Percentiles rank a stretch among this genome's conserved stretches.
These are phyloP conservation scores for Lathronympha strigana DNA, from an alignment of 2,888 invertebrate genomes.

Conservation along the genomic window DNA sequence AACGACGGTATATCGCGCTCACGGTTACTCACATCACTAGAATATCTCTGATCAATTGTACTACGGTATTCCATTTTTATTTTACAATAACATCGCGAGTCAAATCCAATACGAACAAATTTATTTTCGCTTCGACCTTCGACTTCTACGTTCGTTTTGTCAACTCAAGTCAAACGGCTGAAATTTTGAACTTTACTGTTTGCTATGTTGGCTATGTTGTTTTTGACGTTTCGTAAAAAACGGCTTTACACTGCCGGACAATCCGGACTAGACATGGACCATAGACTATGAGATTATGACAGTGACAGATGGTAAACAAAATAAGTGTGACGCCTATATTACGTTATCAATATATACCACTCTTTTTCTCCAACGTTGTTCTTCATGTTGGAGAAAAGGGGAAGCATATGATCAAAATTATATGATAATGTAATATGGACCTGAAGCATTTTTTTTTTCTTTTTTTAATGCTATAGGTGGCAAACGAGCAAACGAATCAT, in stretches of 20 bases:
- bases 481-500: too few relatives aligned
- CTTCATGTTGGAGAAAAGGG: too few relatives aligned
- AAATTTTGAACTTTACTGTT: constrained; percentile 28
- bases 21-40: constrained; percentile 57
- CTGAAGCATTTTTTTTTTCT: too few relatives aligned
- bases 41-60: constrained; percentile 63
- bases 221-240: constrained; percentile 23
- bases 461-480: too few relatives aligned
- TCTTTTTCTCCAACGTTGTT: too few relatives aligned
- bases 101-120: constrained; percentile 10
- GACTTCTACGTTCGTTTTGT: constrained; percentile 3
- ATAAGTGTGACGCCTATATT: too few relatives aligned
- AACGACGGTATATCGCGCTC: constrained; percentile 75
- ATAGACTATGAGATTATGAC: too few relatives aligned
- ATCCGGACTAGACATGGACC: neutral
- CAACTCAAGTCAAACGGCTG: constrained; percentile 32
- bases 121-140: constrained; percentile 16
- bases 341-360: too few relatives aligned
- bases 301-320: too few relatives aligned
- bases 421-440: too few relatives aligned
- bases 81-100: constrained; percentile 31
- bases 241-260: constrained; percentile 1
- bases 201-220: constrained; percentile 21
- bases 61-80: constrained; percentile 40
- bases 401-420: too few relatives aligned